Evolutionary conservation across 2,797 vertebrate genomes (phyloP), one percentile per base, ranked within the genome.

Genomic region (Masticophis lateralis): DNA sequence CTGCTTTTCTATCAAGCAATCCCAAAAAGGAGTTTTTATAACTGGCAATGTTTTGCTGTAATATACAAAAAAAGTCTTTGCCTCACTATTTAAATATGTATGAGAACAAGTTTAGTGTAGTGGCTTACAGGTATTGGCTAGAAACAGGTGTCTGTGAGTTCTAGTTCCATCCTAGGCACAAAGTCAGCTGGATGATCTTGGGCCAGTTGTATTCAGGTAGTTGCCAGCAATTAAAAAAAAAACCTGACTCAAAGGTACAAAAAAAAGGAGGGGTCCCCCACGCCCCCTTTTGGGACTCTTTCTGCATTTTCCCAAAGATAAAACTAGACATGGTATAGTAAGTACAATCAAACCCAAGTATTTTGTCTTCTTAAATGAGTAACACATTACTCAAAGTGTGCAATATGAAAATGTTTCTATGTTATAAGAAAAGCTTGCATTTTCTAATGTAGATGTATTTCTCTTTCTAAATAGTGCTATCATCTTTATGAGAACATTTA

Each of bases 191-290:
- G 5, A 16, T 69, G 63, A 16, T 13, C 28, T 69, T 69, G n/a
- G 63, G 63, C 28, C n/a, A 69, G n/a, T 32, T 5, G 2, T 16
- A 32, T 69, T n/a, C 13, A 16, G 28, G 13, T 13, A 69, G 63
- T 69, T 69, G 63, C 28, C 28, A 69, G 28, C 3, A n/a, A 32
- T n/a, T 61, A 7, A 51, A 27, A 61, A 66, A 66, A 32, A 69
- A n/a, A 1, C 11, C 11, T 69, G 13, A 69, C 28, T n/a, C 63
- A 32, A 69, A 69, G 13, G 2, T 6, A n/a, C 28, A n/a, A n/a
- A 69, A n/a, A 3, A n/a, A 14, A 16, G 0, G 12, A 0, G 11
- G 1, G 11, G 11, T 60, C 10, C 53, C 53, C 1, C 8, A 2
- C 22, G 1, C 9, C 8, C 1, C 63, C 5, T 32, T 32, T 32